Evolutionary conservation across 2,797 vertebrate species (phyloP).

Genomic region (Poecilia picta): DNA sequence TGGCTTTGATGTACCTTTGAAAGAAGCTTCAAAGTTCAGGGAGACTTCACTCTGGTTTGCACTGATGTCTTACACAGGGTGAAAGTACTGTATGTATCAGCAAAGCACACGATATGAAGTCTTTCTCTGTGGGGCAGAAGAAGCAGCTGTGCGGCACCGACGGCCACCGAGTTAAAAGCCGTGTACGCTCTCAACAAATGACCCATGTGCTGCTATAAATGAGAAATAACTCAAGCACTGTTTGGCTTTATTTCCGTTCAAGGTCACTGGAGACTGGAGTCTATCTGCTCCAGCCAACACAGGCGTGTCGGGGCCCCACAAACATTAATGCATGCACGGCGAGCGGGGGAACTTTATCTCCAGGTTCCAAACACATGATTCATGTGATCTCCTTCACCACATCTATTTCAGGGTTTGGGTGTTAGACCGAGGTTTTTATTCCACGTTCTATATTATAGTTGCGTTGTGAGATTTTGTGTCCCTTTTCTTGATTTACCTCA

Average conservation of each 20-base stretch:
- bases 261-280: slow-evolving; percentile 41
- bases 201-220: slow-evolving; percentile 39
- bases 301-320: not conserved
- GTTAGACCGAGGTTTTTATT: slow-evolving; percentile 7
- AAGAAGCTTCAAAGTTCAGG: slow-evolving; percentile 71
- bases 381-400: slow-evolving; percentile 10
- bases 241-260: slow-evolving; percentile 52
- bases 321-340: not conserved
- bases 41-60: slow-evolving; percentile 31
- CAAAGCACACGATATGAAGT: slow-evolving; percentile 38
- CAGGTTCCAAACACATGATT: slow-evolving; percentile 26
- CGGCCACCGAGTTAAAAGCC: slow-evolving; percentile 62
- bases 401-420: slow-evolving; percentile 11
- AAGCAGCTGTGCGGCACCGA: slow-evolving; percentile 36
- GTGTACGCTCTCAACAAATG: slow-evolving; percentile 56
- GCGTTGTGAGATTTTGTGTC: not conserved
- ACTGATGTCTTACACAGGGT: slow-evolving; percentile 53
- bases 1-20: slow-evolving; percentile 69
- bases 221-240: slow-evolving; percentile 44
- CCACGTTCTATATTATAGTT: not conserved
- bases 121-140: slow-evolving; percentile 35
- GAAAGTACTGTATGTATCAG: slow-evolving; percentile 24
- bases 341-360: slow-evolving; percentile 1
- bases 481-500: not conserved
- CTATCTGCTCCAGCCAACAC: slow-evolving; percentile 24